Evolutionary conservation across 2,113 vertebrate species (phyloP), one percentile per base, ranked within the genome.

Genomic region (Amphiprion percula): DNA sequence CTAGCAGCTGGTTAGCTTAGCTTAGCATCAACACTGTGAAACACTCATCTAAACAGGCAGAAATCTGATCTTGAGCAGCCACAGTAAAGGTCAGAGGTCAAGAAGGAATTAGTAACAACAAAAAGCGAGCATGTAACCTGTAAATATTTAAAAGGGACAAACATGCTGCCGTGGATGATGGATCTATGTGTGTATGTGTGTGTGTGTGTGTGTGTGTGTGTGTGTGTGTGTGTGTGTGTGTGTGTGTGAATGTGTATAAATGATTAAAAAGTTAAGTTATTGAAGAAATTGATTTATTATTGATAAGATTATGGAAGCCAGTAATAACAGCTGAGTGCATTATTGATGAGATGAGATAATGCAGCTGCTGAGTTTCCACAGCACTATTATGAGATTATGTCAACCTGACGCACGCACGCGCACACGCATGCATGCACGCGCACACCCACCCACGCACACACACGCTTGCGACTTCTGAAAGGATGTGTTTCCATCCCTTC

Each of bases 261-360:
- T 74, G 60, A 84, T 70, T 75, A 54, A 74, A 58, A 61, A 10
- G 60, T 28, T 77, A 8, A 56, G 68, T 76, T 66, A 64, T 68
- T 77, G 65, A 84, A 84, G 60, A 74, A 79, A 75, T 53, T 39
- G 39, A 87, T 92, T 50, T 53, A 93, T 92, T 89, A 92, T 93
- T 92, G 55, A 93, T 90, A 37, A 80, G 73, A 83, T 87, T 83
- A 90, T 87, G 47, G 79, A 79, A 88, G 77, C 21, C 72, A 79
- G 53, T 81, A 73, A 90, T 67, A 55, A 72, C 50, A 49, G 59
- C 52, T 50, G 53, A 69, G 47, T 91, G 77, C 30, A 92, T 93
- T 90, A 93, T 93, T 91, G 83, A 92, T 91, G 14, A 83, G 73
- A 28, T 15, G 16, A 17, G 28, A 83, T 74, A 80, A 91, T 26